Evolutionary conservation across 2,113 vertebrate species (phyloP), one percentile per base, ranked within the genome.

Genomic region (Pseudorasbora parva): DNA sequence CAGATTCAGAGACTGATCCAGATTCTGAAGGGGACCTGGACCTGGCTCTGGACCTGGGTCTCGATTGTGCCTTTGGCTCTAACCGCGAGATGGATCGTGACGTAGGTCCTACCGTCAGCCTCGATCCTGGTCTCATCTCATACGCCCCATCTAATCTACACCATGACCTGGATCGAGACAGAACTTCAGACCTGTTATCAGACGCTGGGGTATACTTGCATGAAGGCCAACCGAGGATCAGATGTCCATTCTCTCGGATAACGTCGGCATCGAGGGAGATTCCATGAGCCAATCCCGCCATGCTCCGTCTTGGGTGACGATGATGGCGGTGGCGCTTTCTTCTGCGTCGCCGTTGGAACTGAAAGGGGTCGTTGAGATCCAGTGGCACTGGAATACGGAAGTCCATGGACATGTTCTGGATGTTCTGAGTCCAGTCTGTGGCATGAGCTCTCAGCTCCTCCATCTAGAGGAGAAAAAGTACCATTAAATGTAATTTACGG

Each of bases 401-500:
- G 81, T 96, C 95, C 85, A 95, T 94, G 0, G 96, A 96, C 94
- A 97, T 95, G 76, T 93, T 93, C 86, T 96, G 91, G 91, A 94
- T 93, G 86, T 94, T 95, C 93, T 80, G 96, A 0, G 95, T 96
- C 96, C 96, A 98, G 92, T 96, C 96, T 77, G 96, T 97, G 2
- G 97, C 97, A 10, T 97, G 96, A 0, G 96, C 96, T 2, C 96
- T 95, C 80, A 98, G 84, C 82, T 95, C 97, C 81, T 97, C 96
- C 96, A 97, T 96, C 97, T 98, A 89, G 79, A 4, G 33, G 23
- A 69, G n/a, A 23, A 87, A 2, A 64, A 30, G n/a, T 25, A 25
- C 9, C 57, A 25, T 23, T 10, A 12, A 59, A 59, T 23, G 15
- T 7, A 4, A 57, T 57, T 56, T 21, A 49, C 14, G 1, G 54